Evolutionary conservation across 1,140 invertebrate species (phyloP), one percentile per base, ranked within the genome.

Genomic region (Rhagoletis zephyria): DNA sequence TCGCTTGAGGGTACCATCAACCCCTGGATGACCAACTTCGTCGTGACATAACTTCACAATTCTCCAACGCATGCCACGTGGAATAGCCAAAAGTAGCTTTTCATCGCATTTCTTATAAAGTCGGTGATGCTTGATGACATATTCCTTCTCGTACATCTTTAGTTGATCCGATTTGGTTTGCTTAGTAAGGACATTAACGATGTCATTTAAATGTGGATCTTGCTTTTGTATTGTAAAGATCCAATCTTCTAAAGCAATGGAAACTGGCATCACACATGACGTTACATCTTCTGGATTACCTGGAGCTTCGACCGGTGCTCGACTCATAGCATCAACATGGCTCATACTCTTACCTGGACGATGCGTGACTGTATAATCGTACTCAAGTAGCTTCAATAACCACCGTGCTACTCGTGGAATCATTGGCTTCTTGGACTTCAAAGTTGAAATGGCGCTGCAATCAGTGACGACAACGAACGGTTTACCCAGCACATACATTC

Each of bases 251-350:
- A 30, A 42, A 19, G 7, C 19, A n/a, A 65, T n/a, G 14, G 5
- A 19, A n/a, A 65, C 51, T 56, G 51, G 9, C 9, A 19, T 65
- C 63, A 9, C 19, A n/a, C 63, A 9, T 19, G 63, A 40, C n/a
- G n/a, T n/a, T 10, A 16, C 61, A 4, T 63, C 61, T 63, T 16
- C 16, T n/a, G 14, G 61, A 16, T 63, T n/a, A 14, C n/a, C 61
- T n/a, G 30, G 30, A 30, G 3, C 42, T 86, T 10, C 6, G 56
- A 77, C 40, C 6, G 85, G 70, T 16, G 56, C 14, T 1, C 74
- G n/a, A 90, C 89, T 19, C 87, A 89, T 59, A 16, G 89, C 89
- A 63, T 92, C 90, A 7, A 87, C 89, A 70, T 89, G 89, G 16
- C 16, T 4, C 90, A 90, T 88, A 14, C 3, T 4, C 19, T 16